phyloP scores from a whole-genome alignment of 2,888 invertebrate species.

The Calliopum simillimum region DNA sequence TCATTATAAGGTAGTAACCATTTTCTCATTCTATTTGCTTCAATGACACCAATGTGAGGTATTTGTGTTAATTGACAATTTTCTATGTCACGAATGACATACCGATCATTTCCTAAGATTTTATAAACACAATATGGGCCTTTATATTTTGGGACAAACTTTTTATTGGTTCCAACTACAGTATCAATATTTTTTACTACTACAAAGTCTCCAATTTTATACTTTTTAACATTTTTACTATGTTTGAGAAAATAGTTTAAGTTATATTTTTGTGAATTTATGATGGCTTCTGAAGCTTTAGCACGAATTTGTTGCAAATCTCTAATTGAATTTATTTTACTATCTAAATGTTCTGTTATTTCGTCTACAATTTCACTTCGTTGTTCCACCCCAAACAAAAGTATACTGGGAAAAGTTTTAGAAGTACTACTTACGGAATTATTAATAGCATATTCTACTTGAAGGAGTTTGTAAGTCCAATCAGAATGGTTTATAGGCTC shows the following conservation, averaged over 20 bases:
- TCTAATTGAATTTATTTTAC: not conserved
- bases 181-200: constrained; percentile 22
- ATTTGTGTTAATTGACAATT: too few species aligned
- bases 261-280: constrained; percentile 5
- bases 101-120: not conserved
- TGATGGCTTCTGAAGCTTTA: not conserved
- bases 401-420: not conserved
- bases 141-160: not conserved
- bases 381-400: constrained; percentile 30
- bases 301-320: not conserved
- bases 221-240: not conserved
- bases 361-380: not conserved
- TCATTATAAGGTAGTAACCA: too few species aligned
- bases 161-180: constrained; percentile 17
- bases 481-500: not conserved
- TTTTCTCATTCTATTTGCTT: constrained; percentile 19
- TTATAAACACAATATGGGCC: not conserved
- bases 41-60: not conserved
- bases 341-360: not conserved
- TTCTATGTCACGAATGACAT: too few species aligned
- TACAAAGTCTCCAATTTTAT: not conserved
- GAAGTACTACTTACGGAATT: not conserved
- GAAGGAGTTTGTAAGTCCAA: not conserved
- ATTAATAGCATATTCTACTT: not conserved
- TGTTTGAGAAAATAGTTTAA: not conserved